phyloP scores from a whole-genome alignment of 2,888 invertebrate genomes.

The Drosophila suboccidentalis region DNA sequence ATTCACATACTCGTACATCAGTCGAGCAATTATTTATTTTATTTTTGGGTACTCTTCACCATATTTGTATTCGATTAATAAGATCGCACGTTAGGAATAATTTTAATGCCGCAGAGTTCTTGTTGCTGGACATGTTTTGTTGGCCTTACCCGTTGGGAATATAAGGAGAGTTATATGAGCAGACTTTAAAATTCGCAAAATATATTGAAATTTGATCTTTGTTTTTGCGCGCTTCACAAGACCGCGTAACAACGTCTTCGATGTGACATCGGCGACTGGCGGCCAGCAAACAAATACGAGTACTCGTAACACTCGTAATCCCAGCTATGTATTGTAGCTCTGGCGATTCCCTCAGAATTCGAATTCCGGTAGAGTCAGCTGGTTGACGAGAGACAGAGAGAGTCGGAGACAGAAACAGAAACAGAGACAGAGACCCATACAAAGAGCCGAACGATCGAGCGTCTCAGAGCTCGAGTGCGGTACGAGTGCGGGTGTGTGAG shows the following conservation, averaged over 20 bases:
- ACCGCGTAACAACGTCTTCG: conserved; percentile 72
- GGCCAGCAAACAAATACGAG: conserved; percentile 59
- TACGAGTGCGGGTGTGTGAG: conserved; percentile 11
- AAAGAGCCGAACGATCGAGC: conserved; percentile 60
- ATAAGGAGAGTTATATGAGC: not conserved
- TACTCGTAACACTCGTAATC: conserved; percentile 51
- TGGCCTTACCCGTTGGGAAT: conserved; percentile 48
- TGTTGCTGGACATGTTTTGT: not conserved
- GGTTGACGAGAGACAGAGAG: conserved; percentile 31
- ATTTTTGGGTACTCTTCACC: conserved; percentile 9
- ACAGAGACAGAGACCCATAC: conserved; percentile 31
- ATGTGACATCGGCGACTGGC: conserved; percentile 77
- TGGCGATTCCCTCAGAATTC: conserved; percentile 58
- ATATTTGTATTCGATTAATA: conserved; percentile 2
- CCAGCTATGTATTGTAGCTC: conserved; percentile 59
- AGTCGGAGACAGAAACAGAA: not conserved
- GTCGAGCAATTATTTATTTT: conserved; percentile 16
- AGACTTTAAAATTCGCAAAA: conserved; percentile 5
- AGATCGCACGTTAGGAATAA: not conserved
- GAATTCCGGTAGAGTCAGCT: conserved; percentile 54
- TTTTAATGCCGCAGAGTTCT: conserved; percentile 2
- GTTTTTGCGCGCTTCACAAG: conserved; percentile 46
- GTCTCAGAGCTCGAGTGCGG: conserved; percentile 53
- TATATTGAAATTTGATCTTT: not conserved
- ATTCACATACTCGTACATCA: conserved; percentile 14